These are phyloP conservation scores for Varanus salvator DNA, from an alignment of 2,113 vertebrate species.

Conservation along the genomic window DNA sequence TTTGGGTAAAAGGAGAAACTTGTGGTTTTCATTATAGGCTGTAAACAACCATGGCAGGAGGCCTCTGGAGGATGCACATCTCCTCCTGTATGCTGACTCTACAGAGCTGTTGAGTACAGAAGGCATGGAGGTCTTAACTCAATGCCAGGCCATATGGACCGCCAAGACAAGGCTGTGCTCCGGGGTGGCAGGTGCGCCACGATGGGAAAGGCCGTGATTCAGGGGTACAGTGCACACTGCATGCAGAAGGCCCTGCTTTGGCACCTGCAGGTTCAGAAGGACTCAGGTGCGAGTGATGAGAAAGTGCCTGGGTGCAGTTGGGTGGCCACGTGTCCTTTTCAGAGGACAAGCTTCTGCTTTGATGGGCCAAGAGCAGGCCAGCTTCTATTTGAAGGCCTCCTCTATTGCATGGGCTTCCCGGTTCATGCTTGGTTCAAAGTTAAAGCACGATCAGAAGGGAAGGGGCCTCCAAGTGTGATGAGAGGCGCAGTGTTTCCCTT, in stretches of 20 bases:
- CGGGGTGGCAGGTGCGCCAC: constrained; percentile 6
- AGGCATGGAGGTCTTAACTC: constrained; percentile 24
- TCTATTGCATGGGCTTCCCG: too few species aligned
- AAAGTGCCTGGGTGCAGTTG: not conserved
- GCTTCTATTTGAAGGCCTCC: too few species aligned
- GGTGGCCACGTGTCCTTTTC: too few species aligned
- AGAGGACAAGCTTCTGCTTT: too few species aligned
- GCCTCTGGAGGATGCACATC: constrained; percentile 53
- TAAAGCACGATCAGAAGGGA: too few species aligned
- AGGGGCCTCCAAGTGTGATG: too few species aligned
- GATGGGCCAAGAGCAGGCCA: too few species aligned
- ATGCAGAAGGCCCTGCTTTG: not conserved
- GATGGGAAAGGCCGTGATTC: not conserved
- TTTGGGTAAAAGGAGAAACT: constrained; percentile 63
- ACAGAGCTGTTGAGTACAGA: constrained; percentile 46
- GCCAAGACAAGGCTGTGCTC: not conserved
- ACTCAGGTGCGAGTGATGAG: not conserved
- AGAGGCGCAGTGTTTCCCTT: too few species aligned
- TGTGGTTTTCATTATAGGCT: constrained; percentile 73
- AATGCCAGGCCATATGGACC: not conserved
- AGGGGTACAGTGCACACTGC: not conserved
- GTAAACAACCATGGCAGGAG: constrained; percentile 68
- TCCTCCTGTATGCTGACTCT: constrained; percentile 37
- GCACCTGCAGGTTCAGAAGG: not conserved
- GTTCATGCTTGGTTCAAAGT: too few species aligned